phyloP scores from a whole-genome alignment of 1,140 invertebrate species.

The Eurosta solidaginis region DNA sequence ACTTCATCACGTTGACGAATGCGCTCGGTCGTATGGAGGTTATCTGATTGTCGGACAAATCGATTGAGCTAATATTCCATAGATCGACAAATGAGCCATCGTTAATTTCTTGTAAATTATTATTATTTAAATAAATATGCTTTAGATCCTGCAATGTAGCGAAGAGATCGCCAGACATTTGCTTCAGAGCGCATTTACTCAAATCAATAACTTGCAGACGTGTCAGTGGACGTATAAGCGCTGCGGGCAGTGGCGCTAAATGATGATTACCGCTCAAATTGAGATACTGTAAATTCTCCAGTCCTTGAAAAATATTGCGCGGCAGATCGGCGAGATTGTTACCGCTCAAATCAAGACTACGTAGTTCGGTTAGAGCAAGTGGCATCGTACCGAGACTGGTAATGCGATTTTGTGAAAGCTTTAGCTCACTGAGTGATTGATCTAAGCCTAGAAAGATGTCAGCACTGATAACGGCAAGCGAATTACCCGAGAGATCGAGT shows the following conservation, averaged over 20 bases:
- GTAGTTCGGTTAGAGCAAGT: constrained; percentile 68
- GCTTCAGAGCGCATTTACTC: constrained; percentile 72
- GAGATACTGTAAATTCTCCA: constrained; percentile 72
- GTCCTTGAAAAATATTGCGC: constrained; percentile 69
- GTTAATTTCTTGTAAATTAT: constrained; percentile 71
- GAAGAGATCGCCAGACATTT: constrained; percentile 73
- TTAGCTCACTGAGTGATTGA: constrained; percentile 72
- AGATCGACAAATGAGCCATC: constrained; percentile 75
- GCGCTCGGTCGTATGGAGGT: constrained; percentile 72
- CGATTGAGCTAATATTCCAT: constrained; percentile 71
- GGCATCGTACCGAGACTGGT: constrained; percentile 69
- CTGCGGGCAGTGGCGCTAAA: constrained; percentile 65
- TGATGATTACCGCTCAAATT: constrained; percentile 80
- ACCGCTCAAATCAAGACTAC: constrained; percentile 75
- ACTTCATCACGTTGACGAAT: constrained; percentile 71
- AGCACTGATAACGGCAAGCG: constrained; percentile 71
- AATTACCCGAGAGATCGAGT: constrained; percentile 79
- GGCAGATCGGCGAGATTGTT: constrained; percentile 76
- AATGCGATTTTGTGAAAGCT: constrained; percentile 77
- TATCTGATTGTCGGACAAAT: constrained; percentile 79
- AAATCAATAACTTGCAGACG: constrained; percentile 73
- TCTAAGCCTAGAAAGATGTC: constrained; percentile 79
- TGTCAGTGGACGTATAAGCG: constrained; percentile 66
- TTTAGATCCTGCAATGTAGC: constrained; percentile 69
- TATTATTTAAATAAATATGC: constrained; percentile 69